Conservation (phyloP, 1,140 invertebrate genomes). For the Carposina sasakii region DNA sequence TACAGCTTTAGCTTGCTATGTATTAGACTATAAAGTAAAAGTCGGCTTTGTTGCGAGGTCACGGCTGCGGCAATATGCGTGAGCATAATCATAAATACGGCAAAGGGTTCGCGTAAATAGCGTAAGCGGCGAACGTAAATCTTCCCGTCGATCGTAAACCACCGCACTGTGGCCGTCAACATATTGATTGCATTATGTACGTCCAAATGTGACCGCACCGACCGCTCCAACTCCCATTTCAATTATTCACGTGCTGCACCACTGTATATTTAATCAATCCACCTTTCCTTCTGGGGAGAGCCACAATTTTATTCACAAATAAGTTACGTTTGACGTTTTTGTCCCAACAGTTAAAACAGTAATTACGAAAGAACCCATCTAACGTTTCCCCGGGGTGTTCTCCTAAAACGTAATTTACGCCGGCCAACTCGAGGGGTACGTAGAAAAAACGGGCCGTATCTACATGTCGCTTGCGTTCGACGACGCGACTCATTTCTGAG, state of each 20-base stretch:
- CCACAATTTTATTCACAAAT: conserved; percentile 43
- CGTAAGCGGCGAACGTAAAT: conserved; percentile 45
- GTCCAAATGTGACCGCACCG: conserved; percentile 39
- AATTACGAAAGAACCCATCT: conserved; percentile 60
- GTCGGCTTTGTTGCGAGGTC: conserved; percentile 27
- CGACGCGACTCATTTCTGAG: conserved; percentile 69
- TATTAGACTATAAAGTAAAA: no score
- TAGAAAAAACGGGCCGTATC: conserved; percentile 54
- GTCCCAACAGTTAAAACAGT: conserved; percentile 62
- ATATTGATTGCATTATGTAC: conserved; percentile 53
- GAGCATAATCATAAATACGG: conserved; percentile 50
- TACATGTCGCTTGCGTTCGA: conserved; percentile 64
- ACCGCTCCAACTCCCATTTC: conserved; percentile 31
- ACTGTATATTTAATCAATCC: conserved; percentile 42
- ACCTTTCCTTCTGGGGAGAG: conserved; percentile 10
- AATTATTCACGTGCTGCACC: conserved; percentile 36
- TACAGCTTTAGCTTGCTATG: no score
- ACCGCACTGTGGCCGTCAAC: conserved; percentile 48
- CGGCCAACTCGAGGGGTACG: conserved; percentile 49
- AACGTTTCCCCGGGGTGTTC: conserved; percentile 64
- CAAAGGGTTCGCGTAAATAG: conserved; percentile 44
- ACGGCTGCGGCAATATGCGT: conserved; percentile 38
- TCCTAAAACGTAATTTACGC: conserved; percentile 67
- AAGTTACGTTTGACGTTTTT: conserved; percentile 60
- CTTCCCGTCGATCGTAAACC: conserved; percentile 45